These are phyloP conservation scores for Zaprionus kolodkinae DNA, from an alignment of 1,140 invertebrate genomes.

Conservation along the genomic window DNA sequence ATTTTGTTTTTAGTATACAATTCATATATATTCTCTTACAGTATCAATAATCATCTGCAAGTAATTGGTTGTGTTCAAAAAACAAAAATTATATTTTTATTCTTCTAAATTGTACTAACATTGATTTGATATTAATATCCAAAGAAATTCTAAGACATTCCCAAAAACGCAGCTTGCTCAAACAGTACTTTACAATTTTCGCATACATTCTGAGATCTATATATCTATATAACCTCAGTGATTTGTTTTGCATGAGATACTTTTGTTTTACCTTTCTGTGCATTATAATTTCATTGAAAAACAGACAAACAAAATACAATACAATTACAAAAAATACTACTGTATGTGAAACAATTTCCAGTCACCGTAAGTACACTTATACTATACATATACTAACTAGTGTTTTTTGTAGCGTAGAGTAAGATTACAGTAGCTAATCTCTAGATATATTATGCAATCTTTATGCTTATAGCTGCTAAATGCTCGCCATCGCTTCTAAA, in stretches of 20 bases:
- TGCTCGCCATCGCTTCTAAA: conserved; percentile 91
- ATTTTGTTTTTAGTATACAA: conserved; percentile 52
- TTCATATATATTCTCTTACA: conserved; percentile 66
- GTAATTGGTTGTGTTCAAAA: conserved; percentile 71
- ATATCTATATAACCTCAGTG: conserved; percentile 14
- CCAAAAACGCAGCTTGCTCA: conserved; percentile 66
- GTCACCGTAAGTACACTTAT: conserved; percentile 55
- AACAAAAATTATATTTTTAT: conserved; percentile 20
- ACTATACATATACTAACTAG: conserved; percentile 3
- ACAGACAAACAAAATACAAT: conserved; percentile 60
- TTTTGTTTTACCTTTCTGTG: conserved; percentile 5
- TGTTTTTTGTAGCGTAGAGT: conserved; percentile 14
- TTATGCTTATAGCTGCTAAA: conserved; percentile 89
- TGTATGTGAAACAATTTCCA: neutral
- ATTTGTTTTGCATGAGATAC: conserved; percentile 29
- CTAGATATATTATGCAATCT: conserved; percentile 65
- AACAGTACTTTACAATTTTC: conserved; percentile 1
- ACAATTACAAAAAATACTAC: conserved; percentile 30
- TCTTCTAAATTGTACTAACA: conserved; percentile 65
- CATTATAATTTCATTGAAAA: conserved; percentile 25
- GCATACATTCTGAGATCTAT: conserved; percentile 1
- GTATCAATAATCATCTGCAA: conserved; percentile 69
- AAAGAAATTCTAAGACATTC: conserved; percentile 74
- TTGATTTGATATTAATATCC: conserved; percentile 22
- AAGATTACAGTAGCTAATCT: conserved; percentile 51